Conservation (phyloP, 1,140 invertebrate species). For the Leptinotarsa defecta region DNA sequence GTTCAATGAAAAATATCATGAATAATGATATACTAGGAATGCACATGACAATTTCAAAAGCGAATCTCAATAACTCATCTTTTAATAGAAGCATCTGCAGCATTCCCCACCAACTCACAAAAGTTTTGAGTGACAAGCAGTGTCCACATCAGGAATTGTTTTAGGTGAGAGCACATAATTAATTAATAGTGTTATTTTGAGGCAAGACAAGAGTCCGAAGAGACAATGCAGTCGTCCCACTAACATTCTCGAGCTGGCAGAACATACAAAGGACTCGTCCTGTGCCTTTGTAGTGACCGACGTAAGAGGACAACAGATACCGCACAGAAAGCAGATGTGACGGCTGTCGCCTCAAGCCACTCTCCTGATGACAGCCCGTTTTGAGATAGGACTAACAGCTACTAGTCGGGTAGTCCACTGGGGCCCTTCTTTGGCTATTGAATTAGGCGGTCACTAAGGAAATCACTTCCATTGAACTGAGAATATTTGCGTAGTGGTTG, state of each 20-base stretch:
- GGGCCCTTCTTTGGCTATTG: neutral
- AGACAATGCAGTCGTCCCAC: conserved; percentile 25
- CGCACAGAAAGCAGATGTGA: conserved; percentile 25
- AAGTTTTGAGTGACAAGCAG: conserved; percentile 13
- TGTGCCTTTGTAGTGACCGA: conserved; percentile 28
- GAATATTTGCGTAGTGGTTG: no score
- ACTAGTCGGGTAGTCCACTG: neutral
- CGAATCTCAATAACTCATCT: no score
- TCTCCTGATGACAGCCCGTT: conserved; percentile 24
- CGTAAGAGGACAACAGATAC: conserved; percentile 25
- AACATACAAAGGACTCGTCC: conserved; percentile 37
- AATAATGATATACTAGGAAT: no score
- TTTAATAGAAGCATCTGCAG: no score
- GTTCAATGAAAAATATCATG: no score
- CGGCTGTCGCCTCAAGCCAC: conserved; percentile 27
- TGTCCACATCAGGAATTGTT: conserved; percentile 36
- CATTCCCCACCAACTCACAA: neutral
- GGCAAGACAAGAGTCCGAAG: conserved; percentile 27
- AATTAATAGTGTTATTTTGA: conserved; percentile 38
- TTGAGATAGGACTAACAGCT: conserved; percentile 22
- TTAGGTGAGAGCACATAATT: conserved; percentile 28
- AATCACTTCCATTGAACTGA: neutral
- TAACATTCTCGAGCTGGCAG: conserved; percentile 28
- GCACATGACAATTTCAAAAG: no score
- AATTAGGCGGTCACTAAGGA: neutral